Evolutionary conservation across 1,140 invertebrate genomes (phyloP), one percentile per base, ranked within the genome.

Genomic region (Drosophila quadrilineata): DNA sequence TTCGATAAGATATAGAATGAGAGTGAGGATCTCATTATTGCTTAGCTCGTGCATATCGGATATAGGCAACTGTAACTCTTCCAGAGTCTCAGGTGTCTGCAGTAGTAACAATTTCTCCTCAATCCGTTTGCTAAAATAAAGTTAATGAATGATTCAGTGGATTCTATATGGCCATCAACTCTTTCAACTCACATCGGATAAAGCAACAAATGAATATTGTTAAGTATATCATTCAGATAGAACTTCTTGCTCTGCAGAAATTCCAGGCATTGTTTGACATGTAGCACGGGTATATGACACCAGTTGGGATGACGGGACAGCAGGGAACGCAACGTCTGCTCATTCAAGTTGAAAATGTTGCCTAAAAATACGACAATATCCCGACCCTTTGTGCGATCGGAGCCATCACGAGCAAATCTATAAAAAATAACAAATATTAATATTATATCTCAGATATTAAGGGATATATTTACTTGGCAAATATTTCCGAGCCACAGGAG

Each of bases 251-350:
- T 73, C 3, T 50, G 76, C 21, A 93, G 72, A 71, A 87, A 91
- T 26, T 91, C 88, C 21, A 92, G 87, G 35, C 91, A 92, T 48
- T 91, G 89, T 43, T 91, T 90, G 0, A 92, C 88, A 6, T 91
- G 90, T n/a, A 90, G 52, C 0, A 92, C 59, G 0, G 92, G 90
- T n/a, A 91, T 89, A 48, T 92, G 91, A 12, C 91, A 90, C 91
- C 92, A 93, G 67, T 92, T 92, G 4, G 91, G 92, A 79, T 93
- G 92, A 6, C 88, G 77, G 12, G 75, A 90, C 9, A 93, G 59
- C 21, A 90, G 45, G 29, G 85, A 72, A 6, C 90, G 65, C 17
- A 92, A 64, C 2, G 67, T 49, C n/a, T 74, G 76, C 35, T 80
- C 70, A 3, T 69, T 53, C 22, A 84, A 68, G 17, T 65, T 29